These are phyloP conservation scores for Thalpophila matura DNA, from an alignment of 2,888 invertebrate genomes.

Conservation along the genomic window DNA sequence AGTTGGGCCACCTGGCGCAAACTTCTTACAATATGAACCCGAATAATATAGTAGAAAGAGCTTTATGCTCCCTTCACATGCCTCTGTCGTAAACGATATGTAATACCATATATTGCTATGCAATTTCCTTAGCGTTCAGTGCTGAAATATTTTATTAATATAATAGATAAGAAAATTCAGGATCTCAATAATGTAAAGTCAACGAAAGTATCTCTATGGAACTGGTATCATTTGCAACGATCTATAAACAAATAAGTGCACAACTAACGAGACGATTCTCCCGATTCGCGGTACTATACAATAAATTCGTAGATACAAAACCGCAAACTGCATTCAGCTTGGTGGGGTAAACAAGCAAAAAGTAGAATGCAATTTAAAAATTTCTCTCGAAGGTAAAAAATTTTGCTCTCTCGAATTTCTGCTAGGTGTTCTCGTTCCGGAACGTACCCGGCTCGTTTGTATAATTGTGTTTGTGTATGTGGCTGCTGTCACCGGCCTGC, in stretches of 20 bases:
- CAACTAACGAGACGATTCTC: slow-evolving; percentile 20
- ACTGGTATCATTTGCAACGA: slow-evolving; percentile 5
- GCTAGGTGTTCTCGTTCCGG: slow-evolving; percentile 44
- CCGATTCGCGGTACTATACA: slow-evolving; percentile 21
- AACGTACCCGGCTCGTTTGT: slow-evolving; percentile 64
- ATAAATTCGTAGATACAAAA: slow-evolving; percentile 39
- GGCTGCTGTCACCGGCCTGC: slow-evolving; percentile 57
- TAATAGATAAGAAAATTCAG: no score
- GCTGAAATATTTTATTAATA: background rate
- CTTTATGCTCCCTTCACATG: background rate
- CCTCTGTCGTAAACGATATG: slow-evolving; percentile 8
- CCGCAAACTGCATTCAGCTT: slow-evolving; percentile 32
- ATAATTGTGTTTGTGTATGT: slow-evolving; percentile 69
- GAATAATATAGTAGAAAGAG: slow-evolving; percentile 25
- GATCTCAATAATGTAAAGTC: no score
- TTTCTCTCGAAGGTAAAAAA: slow-evolving; percentile 40
- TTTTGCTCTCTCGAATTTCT: slow-evolving; percentile 38
- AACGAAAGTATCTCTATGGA: no score
- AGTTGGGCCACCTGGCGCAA: slow-evolving; percentile 42
- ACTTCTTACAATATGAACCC: slow-evolving; percentile 19
- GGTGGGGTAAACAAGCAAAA: slow-evolving; percentile 42
- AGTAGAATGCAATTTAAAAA: slow-evolving; percentile 50
- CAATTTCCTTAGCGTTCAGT: background rate
- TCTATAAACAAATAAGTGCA: slow-evolving; percentile 15
- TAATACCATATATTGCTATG: background rate